These are phyloP conservation scores for Maconellicoccus hirsutus DNA, from an alignment of 1,140 invertebrate genomes.

Conservation along the genomic window DNA sequence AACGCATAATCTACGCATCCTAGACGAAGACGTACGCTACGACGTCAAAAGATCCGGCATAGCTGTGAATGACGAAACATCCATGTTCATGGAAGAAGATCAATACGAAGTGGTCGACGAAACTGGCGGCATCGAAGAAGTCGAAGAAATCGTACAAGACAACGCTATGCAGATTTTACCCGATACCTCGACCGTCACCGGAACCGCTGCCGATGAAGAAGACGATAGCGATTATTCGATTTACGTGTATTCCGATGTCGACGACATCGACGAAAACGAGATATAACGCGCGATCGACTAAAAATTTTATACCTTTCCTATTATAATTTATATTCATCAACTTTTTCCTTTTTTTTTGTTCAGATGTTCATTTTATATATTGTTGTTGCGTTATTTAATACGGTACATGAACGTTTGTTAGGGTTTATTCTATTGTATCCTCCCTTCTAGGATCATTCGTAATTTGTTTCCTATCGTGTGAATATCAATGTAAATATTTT, in stretches of 20 bases:
- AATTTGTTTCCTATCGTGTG: no score
- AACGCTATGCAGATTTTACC: background rate
- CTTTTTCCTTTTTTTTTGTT: no score
- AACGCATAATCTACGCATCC: conserved; percentile 9
- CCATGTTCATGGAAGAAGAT: background rate
- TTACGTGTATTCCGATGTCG: no score
- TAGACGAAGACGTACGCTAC: background rate
- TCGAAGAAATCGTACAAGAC: background rate
- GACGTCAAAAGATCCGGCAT: background rate
- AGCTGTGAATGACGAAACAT: background rate
- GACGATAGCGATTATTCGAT: background rate
- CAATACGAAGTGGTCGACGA: background rate
- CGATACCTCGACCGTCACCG: background rate
- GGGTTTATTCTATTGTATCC: no score
- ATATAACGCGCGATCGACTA: background rate
- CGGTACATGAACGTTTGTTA: no score
- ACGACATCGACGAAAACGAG: no score
- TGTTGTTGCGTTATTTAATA: no score
- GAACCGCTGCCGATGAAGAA: background rate
- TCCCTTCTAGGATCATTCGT: no score
- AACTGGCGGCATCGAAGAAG: background rate
- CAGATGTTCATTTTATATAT: no score
- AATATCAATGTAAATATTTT: no score
- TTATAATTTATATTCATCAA: background rate
- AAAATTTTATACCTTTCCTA: background rate